These are phyloP conservation scores for Drosophila fungiperda DNA, from an alignment of 2,888 invertebrate species.

Conservation along the genomic window DNA sequence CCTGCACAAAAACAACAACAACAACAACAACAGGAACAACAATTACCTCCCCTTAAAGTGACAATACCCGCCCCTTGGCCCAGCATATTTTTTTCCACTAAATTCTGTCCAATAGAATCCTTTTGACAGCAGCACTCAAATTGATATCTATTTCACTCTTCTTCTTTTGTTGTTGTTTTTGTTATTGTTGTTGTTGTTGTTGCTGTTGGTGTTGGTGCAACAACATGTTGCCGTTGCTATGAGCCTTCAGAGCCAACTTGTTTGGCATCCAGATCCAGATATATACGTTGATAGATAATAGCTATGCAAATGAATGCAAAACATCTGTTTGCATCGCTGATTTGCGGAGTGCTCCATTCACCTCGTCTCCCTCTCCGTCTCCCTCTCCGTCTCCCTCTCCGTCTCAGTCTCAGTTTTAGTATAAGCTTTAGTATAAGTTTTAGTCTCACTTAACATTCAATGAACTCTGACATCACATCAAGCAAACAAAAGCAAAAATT, in stretches of 20 bases:
- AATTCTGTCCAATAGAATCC: conserved; percentile 14
- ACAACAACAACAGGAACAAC: background rate
- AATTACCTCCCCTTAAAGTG: background rate
- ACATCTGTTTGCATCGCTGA: conserved; percentile 13
- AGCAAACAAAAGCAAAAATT: background rate
- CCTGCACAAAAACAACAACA: conserved; percentile 8
- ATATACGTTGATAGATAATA: conserved; percentile 23
- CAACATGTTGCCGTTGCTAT: background rate
- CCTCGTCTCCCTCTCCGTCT: background rate
- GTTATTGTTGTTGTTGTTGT: background rate
- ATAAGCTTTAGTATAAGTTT: too few species aligned
- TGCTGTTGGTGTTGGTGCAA: background rate
- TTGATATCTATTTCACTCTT: background rate
- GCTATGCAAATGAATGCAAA: conserved; percentile 34
- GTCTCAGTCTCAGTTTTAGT: too few species aligned
- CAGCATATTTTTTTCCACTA: background rate
- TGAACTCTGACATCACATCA: background rate
- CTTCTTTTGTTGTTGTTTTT: background rate
- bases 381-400: too few species aligned
- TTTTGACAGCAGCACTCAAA: conserved; percentile 12
- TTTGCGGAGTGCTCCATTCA: background rate
- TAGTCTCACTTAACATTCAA: background rate
- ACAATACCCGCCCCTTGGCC: background rate
- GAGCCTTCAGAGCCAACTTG: conserved; percentile 1
- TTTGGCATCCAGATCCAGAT: conserved; percentile 8